These are phyloP conservation scores for Hirudinaria manillensis DNA, from an alignment of 2,888 invertebrate species.

Conservation along the genomic window DNA sequence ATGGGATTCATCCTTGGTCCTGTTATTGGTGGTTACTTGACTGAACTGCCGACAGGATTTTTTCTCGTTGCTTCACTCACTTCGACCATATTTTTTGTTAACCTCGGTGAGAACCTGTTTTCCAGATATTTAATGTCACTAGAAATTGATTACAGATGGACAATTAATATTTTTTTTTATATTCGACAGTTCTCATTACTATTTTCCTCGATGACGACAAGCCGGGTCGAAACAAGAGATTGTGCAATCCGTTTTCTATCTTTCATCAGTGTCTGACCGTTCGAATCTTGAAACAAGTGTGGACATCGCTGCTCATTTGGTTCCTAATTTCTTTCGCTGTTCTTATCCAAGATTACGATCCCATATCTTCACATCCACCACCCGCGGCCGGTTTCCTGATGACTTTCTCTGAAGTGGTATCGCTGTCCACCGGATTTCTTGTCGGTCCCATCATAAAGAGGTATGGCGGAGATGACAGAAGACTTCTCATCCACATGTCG, in stretches of 20 bases:
- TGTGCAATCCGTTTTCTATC: neutral
- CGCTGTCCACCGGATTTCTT: constrained; percentile 48
- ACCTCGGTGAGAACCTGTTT: constrained; percentile 45
- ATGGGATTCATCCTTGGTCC: constrained; percentile 69
- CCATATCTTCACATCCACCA: constrained; percentile 46
- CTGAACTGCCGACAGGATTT: constrained; percentile 48
- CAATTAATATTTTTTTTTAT: no score
- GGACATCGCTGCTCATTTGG: constrained; percentile 51
- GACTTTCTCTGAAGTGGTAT: constrained; percentile 48
- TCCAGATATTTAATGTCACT: no score
- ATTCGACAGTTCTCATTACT: constrained; percentile 11
- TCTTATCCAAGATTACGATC: constrained; percentile 50
- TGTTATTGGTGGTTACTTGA: constrained; percentile 63
- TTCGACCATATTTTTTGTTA: constrained; percentile 46
- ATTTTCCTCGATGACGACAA: neutral
- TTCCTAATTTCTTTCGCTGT: constrained; percentile 51
- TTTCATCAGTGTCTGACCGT: no score
- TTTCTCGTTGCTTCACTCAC: constrained; percentile 44
- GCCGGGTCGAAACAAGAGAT: neutral
- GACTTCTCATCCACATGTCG: constrained; percentile 44
- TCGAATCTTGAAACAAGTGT: constrained; percentile 37
- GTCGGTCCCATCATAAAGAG: constrained; percentile 45
- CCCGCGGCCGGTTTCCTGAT: constrained; percentile 49
- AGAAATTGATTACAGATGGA: no score
- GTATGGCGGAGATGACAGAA: constrained; percentile 43